A percentile compares a stretch with the other conserved stretches of the same genome.
phyloP scores from a whole-genome alignment of 2,113 vertebrate species.

The Enhydra lutris region DNA sequence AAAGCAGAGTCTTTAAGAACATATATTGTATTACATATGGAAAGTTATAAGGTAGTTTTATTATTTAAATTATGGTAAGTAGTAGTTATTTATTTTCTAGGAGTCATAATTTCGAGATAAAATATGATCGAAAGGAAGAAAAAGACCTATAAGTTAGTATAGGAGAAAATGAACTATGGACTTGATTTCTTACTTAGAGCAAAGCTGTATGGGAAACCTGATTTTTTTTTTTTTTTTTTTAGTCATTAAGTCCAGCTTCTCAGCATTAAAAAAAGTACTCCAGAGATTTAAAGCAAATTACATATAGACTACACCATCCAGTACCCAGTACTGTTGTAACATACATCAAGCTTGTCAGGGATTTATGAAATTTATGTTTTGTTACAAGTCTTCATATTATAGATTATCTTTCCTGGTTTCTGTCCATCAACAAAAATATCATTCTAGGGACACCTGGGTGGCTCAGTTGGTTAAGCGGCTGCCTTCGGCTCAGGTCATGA shows the following conservation, averaged over 20 bases:
- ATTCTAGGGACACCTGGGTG: too few species aligned
- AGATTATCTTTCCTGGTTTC: not conserved
- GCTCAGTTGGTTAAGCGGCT: too few species aligned
- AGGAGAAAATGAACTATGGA: not conserved
- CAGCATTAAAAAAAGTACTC: not conserved
- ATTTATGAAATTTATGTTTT: constrained; percentile 4
- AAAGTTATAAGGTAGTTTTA: not conserved
- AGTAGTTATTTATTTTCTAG: not conserved
- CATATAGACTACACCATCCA: not conserved
- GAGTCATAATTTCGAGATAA: not conserved
- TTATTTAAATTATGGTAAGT: not conserved
- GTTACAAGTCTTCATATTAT: not conserved
- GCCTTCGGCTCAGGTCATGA: too few species aligned
- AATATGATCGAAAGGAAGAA: not conserved
- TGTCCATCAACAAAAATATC: not conserved
- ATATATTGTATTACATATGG: not conserved
- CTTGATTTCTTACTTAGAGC: not conserved
- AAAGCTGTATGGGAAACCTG: not conserved
- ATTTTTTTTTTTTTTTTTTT: not conserved
- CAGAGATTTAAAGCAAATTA: not conserved
- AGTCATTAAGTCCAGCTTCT: not conserved
- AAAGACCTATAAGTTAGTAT: not conserved
- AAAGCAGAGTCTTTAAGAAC: not conserved
- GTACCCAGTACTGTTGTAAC: not conserved
- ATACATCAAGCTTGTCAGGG: not conserved